These are phyloP conservation scores for Lithodes maja DNA, from an alignment of 2,888 invertebrate genomes.

Conservation along the genomic window DNA sequence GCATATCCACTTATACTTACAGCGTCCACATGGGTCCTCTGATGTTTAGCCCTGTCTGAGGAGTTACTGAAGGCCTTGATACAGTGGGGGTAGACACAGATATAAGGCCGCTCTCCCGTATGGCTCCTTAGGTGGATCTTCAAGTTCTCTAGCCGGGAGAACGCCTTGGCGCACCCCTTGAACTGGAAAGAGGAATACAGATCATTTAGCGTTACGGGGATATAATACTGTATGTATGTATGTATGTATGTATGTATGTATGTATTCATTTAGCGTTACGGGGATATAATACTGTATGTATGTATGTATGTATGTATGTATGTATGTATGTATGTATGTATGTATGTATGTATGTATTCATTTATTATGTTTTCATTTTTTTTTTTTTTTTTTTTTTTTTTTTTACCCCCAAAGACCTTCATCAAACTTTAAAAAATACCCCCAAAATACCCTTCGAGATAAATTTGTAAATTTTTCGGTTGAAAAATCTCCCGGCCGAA, in stretches of 20 bases:
- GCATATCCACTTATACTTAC: conserved; percentile 79
- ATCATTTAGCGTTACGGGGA: background rate
- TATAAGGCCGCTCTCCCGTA: conserved; percentile 96
- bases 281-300: background rate
- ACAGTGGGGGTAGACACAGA: conserved; percentile 94
- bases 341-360: background rate
- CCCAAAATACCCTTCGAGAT: too few relatives aligned
- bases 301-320: too few relatives aligned
- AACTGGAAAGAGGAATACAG: conserved; percentile 80
- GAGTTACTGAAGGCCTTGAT: conserved; percentile 98
- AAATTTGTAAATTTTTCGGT: too few relatives aligned
- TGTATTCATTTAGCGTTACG: background rate
- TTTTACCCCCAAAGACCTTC: too few relatives aligned
- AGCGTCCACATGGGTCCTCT: conserved; percentile 97
- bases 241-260: background rate
- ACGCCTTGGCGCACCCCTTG: conserved; percentile 94
- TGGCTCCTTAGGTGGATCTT: conserved; percentile 98
- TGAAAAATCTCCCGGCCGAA: too few relatives aligned
- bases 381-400: too few relatives aligned
- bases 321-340: background rate
- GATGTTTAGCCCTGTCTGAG: conserved; percentile 98
- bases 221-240: background rate
- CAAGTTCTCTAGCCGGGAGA: conserved; percentile 96
- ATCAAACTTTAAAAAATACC: too few relatives aligned
- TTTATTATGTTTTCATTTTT: too few relatives aligned